Percentiles rank a stretch among this genome's conserved stretches.
phyloP scores from a whole-genome alignment of 2,797 vertebrate genomes.

The Urocyon cinereoargenteus region DNA sequence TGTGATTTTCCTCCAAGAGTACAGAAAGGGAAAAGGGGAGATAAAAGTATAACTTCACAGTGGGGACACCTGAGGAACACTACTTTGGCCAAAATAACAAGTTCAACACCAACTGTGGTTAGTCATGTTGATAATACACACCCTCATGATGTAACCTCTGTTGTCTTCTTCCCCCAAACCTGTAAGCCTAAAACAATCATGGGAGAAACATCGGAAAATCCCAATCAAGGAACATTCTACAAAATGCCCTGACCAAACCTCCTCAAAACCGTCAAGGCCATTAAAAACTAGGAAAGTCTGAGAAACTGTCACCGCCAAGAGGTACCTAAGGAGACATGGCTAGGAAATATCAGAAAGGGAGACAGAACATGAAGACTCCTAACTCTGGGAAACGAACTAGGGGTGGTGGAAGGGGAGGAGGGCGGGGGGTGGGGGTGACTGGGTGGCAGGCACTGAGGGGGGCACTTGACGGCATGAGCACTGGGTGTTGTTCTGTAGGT shows the following conservation, averaged over 20 bases:
- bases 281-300: not conserved
- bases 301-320: not conserved
- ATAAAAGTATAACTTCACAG: not conserved
- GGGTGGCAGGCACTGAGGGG: no score
- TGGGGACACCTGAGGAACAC: not conserved
- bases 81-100: not conserved
- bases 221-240: not conserved
- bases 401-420: no score
- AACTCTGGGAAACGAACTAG: no score
- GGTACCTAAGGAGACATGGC: not conserved
- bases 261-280: not conserved
- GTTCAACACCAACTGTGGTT: not conserved
- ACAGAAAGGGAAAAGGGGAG: not conserved
- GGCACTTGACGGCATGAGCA: no score
- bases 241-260: not conserved
- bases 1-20: not conserved
- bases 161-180: not conserved
- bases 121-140: not conserved
- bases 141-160: not conserved
- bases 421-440: no score
- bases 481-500: no score
- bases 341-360: no score
- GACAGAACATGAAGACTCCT: no score
- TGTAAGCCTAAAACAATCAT: not conserved
- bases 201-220: slow-evolving; percentile 1